Conservation (phyloP, 2,797 vertebrate species). For the Phalloptychus januarius region DNA sequence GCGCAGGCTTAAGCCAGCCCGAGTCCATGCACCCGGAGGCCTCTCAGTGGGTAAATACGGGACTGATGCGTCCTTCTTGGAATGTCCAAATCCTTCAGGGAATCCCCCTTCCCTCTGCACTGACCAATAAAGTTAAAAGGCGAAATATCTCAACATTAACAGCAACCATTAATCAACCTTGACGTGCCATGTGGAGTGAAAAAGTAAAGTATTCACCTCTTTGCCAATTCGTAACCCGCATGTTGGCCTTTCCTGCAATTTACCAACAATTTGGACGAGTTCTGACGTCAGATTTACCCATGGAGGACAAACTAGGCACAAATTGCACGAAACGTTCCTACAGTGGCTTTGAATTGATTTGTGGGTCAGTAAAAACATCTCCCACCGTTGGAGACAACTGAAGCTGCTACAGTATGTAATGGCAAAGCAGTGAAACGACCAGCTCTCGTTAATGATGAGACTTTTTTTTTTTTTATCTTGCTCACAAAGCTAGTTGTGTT, state of each 20-base stretch:
- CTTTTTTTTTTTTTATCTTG: slow-evolving; percentile 35
- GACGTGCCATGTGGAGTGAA: slow-evolving; percentile 63
- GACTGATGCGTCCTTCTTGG: slow-evolving; percentile 46
- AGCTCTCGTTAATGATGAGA: slow-evolving; percentile 23
- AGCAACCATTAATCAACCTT: slow-evolving; percentile 78
- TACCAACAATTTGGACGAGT: background rate
- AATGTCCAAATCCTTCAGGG: slow-evolving; percentile 56
- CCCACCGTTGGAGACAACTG: background rate
- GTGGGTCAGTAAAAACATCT: background rate
- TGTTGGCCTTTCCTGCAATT: background rate
- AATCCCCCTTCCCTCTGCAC: slow-evolving; percentile 72
- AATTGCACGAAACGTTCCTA: background rate
- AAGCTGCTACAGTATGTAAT: background rate
- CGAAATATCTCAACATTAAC: slow-evolving; percentile 66
- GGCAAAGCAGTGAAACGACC: background rate
- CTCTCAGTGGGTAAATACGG: slow-evolving; percentile 87
- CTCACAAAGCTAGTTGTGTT: slow-evolving; percentile 60
- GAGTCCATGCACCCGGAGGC: slow-evolving; percentile 88
- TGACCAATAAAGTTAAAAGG: slow-evolving; percentile 77
- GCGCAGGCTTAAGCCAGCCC: slow-evolving; percentile 81
- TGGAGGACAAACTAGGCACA: background rate
- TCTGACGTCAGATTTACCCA: background rate
- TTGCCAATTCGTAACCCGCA: background rate
- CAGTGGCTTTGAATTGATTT: background rate
- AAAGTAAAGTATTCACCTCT: slow-evolving; percentile 22